These are phyloP conservation scores for Tautogolabrus adspersus DNA, from an alignment of 2,113 vertebrate genomes.

Conservation along the genomic window DNA sequence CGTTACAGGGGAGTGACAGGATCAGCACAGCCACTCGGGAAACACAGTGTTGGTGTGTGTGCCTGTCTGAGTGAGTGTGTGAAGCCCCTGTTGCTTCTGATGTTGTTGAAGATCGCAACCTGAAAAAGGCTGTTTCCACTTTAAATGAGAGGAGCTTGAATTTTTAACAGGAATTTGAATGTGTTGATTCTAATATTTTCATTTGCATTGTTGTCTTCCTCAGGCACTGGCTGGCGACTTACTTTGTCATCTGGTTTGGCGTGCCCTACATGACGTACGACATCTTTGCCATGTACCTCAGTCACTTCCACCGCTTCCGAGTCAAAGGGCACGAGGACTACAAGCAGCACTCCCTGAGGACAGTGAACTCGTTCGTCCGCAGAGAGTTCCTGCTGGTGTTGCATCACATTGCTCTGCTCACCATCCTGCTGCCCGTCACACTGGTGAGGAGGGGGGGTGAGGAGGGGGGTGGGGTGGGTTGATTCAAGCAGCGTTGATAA, in stretches of 20 bases:
- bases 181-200: not conserved
- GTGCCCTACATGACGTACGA: constrained; percentile 98
- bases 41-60: too few relatives aligned
- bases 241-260: constrained; percentile 91
- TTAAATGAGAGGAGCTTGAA: too few relatives aligned
- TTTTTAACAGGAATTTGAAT: too few relatives aligned
- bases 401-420: constrained; percentile 92
- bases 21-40: too few relatives aligned
- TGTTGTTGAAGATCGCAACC: too few relatives aligned
- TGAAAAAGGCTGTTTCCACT: too few relatives aligned
- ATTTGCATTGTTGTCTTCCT: not conserved
- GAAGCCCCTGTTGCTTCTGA: too few relatives aligned
- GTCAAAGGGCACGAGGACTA: constrained; percentile 83
- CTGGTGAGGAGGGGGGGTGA: constrained; percentile 84
- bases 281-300: constrained; percentile 95
- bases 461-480: not conserved
- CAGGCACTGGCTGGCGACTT: constrained; percentile 94
- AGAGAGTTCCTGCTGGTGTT: constrained; percentile 93
- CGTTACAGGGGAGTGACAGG: too few relatives aligned
- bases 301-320: constrained; percentile 91
- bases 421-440: constrained; percentile 91
- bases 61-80: too few relatives aligned
- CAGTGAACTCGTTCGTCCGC: constrained; percentile 87
- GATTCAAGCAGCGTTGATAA: constrained; percentile 3
- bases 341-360: constrained; percentile 83